Evolutionary conservation across 2,113 vertebrate genomes (phyloP), one percentile per base, ranked within the genome.

Genomic region (Onychostruthus taczanowskii): DNA sequence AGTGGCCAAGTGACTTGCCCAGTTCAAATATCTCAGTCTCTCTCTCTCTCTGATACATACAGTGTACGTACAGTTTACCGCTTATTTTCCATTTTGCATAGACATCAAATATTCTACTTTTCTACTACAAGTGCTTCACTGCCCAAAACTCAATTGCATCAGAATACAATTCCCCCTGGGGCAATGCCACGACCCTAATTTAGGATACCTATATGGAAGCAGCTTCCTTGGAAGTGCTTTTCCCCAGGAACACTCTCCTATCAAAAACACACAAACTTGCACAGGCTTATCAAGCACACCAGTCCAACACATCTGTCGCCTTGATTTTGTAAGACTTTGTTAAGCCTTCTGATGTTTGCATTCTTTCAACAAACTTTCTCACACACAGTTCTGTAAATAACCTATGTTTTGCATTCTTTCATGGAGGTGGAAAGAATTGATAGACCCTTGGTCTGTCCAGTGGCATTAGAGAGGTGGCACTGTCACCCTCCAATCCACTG

Each of bases 221-320:
- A 47, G 39, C n/a, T 53, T 87, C 33, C n/a, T 75, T 16, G 9
- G 41, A 81, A 41, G 10, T 16, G 17, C 30, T 62, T 62, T 66
- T 46, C 10, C 7, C 10, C 13, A 53, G 41, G 4, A 89, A 15
- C 46, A 74, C 12, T 16, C 12, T 55, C 43, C n/a, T 37, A 31
- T 55, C 3, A 0, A 52, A 78, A 39, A 8, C 7, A 27, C 6
- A 35, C 0, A 2, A 66, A 41, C 31, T 20, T 35, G 10, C 19
- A 8, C 10, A 53, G 23, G 19, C n/a, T 78, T 9, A 39, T 35
- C 35, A 39, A 30, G 44, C 33, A 47, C 47, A 74, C 7, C 4
- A 49, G 47, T 8, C 59, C 30, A 69, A 31, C 6, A 6, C 3
- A 50, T 35, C 58, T 56, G 14, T n/a, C n/a, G n/a, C n/a, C n/a